Percentiles rank a stretch among this genome's conserved stretches.
phyloP scores from a whole-genome alignment of 2,113 vertebrate species.

The Oncorhynchus clarkii region DNA sequence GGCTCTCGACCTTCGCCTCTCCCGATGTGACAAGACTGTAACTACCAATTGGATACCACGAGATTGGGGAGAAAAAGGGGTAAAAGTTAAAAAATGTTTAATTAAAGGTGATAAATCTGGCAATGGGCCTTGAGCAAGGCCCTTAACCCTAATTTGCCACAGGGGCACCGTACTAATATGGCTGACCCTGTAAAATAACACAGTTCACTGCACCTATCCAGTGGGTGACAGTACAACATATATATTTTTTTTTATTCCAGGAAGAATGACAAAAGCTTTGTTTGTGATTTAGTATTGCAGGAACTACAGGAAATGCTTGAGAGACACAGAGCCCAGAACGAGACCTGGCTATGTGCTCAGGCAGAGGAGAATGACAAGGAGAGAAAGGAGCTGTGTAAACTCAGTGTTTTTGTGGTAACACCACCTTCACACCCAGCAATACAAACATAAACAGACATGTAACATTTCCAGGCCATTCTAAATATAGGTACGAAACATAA shows the following conservation, averaged over 20 bases:
- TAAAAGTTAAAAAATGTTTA: too few species aligned
- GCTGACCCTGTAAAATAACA: neutral
- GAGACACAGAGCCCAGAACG: constrained; percentile 71
- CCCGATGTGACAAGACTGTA: too few species aligned
- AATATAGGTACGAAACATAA: too few species aligned
- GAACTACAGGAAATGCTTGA: constrained; percentile 72
- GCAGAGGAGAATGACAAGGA: constrained; percentile 72
- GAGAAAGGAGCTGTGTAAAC: constrained; percentile 70
- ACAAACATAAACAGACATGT: too few species aligned
- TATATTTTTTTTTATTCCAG: neutral
- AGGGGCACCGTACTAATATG: constrained; percentile 61
- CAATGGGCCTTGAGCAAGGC: too few species aligned
- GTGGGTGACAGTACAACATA: neutral
- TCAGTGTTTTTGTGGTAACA: constrained; percentile 51
- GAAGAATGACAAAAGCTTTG: constrained; percentile 1
- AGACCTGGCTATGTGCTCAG: constrained; percentile 68
- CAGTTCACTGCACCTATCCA: too few species aligned
- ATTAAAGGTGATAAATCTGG: too few species aligned
- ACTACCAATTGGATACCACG: too few species aligned
- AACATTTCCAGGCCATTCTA: too few species aligned
- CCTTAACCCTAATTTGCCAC: constrained; percentile 27
- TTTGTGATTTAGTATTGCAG: constrained; percentile 42
- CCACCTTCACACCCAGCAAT: neutral
- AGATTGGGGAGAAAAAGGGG: too few species aligned
- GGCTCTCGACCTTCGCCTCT: too few species aligned